phyloP scores from a whole-genome alignment of 1,140 invertebrate genomes.

The Delia radicum region DNA sequence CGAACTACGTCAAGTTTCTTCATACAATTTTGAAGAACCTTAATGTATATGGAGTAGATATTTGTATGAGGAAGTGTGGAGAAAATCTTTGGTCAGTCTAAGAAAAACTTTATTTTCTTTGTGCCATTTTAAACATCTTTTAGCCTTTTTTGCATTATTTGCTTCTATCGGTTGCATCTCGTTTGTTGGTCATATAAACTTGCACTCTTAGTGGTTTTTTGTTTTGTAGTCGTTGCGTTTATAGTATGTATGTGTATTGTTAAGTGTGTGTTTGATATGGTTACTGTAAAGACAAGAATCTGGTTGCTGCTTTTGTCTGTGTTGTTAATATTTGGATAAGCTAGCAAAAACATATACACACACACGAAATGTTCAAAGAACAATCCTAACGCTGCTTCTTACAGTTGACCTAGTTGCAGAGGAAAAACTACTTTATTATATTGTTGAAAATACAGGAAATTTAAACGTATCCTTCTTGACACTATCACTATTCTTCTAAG shows the following conservation, averaged over 20 bases:
- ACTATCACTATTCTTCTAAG: neutral
- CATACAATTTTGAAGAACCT: no score
- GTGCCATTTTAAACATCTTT: neutral
- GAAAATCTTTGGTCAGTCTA: neutral
- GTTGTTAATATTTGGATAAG: neutral
- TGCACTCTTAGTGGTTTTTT: neutral
- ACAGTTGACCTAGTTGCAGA: slow-evolving; percentile 2
- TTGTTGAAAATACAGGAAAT: slow-evolving; percentile 13
- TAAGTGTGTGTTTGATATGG: neutral
- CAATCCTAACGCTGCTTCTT: neutral
- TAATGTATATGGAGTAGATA: no score
- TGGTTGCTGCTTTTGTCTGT: neutral
- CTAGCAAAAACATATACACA: neutral
- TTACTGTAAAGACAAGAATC: neutral
- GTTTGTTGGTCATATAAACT: slow-evolving; percentile 3
- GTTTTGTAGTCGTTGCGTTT: neutral
- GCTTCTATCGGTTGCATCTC: neutral
- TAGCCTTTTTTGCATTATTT: neutral
- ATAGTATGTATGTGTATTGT: neutral
- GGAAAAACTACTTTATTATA: slow-evolving; percentile 8
- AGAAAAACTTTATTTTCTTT: slow-evolving; percentile 7
- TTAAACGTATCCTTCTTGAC: slow-evolving; percentile 11
- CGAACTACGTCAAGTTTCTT: no score
- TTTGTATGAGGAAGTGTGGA: neutral
- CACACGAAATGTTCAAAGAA: neutral